Percentiles rank a stretch among this genome's conserved stretches.
Evolutionary conservation across 2,888 invertebrate genomes (phyloP).

Genomic region (Deroplatys truncata): DNA sequence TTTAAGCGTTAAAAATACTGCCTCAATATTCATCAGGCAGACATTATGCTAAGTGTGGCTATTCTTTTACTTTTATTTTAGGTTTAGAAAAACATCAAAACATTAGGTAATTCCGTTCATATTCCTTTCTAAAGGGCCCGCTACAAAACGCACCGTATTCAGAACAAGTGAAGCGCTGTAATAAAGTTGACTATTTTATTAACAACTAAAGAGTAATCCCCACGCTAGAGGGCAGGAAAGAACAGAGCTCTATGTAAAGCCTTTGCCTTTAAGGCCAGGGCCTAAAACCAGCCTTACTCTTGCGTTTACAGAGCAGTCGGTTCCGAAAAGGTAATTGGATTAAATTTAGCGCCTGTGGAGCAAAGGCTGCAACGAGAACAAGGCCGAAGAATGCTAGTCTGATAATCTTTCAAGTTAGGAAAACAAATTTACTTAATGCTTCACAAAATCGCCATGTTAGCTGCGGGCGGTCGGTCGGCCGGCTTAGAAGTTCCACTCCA

Average conservation of each 20-base stretch:
- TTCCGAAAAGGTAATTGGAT: not conserved
- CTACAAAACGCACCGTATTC: no score
- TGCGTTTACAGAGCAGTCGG: not conserved
- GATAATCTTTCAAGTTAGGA: not conserved
- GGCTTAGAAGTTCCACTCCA: no score
- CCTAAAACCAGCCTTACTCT: no score
- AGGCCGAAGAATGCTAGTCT: not conserved
- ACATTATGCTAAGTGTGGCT: no score
- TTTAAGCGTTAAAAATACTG: no score
- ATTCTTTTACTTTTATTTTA: no score
- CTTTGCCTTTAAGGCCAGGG: not conserved
- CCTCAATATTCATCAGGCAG: no score
- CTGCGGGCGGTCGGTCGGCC: no score
- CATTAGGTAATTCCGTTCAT: not conserved
- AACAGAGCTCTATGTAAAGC: not conserved
- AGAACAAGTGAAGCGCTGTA: not conserved
- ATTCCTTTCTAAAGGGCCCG: not conserved
- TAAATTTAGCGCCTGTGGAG: not conserved
- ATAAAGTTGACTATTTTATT: not conserved
- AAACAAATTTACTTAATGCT: not conserved
- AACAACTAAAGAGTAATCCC: not conserved
- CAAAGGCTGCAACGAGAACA: not conserved
- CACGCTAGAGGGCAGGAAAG: not conserved
- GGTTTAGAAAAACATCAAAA: not conserved
- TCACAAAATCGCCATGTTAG: not conserved